phyloP scores from a whole-genome alignment of 2,113 vertebrate genomes.

The Oreochromis tanganicae region DNA sequence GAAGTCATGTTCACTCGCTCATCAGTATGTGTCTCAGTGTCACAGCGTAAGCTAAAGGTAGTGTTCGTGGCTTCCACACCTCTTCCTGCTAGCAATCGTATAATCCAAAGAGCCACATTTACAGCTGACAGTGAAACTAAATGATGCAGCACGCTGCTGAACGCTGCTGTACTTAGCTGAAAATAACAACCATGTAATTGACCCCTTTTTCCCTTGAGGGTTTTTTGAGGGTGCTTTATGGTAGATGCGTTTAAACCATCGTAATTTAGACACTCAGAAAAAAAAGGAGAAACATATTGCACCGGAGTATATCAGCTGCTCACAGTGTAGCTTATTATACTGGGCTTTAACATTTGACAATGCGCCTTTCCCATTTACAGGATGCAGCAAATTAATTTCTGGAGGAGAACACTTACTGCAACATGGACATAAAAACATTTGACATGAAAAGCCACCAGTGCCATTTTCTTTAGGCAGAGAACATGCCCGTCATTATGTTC shows the following conservation, averaged over 20 bases:
- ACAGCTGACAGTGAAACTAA: not conserved
- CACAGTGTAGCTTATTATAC: not conserved
- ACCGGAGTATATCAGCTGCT: not conserved
- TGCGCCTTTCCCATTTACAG: not conserved
- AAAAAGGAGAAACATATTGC: not conserved
- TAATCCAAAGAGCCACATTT: not conserved
- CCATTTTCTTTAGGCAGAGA: constrained; percentile 71
- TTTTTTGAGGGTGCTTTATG: not conserved
- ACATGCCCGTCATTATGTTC: constrained; percentile 70
- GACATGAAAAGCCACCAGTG: constrained; percentile 79
- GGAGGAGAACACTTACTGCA: constrained; percentile 65
- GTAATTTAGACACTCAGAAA: not conserved
- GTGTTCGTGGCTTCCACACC: not conserved
- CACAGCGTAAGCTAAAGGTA: not conserved
- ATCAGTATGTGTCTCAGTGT: not conserved
- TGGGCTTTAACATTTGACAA: not conserved
- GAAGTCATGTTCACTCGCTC: not conserved
- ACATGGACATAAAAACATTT: constrained; percentile 69
- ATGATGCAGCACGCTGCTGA: not conserved
- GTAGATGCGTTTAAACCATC: not conserved
- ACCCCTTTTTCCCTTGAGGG: not conserved
- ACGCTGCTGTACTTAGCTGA: not conserved
- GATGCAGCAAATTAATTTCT: not conserved
- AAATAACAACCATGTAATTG: not conserved
- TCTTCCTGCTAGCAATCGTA: not conserved